These are phyloP conservation scores for Stichodactyla mertensii DNA, from an alignment of 64 coral and sea anemone genomes.

Conservation along the genomic window DNA sequence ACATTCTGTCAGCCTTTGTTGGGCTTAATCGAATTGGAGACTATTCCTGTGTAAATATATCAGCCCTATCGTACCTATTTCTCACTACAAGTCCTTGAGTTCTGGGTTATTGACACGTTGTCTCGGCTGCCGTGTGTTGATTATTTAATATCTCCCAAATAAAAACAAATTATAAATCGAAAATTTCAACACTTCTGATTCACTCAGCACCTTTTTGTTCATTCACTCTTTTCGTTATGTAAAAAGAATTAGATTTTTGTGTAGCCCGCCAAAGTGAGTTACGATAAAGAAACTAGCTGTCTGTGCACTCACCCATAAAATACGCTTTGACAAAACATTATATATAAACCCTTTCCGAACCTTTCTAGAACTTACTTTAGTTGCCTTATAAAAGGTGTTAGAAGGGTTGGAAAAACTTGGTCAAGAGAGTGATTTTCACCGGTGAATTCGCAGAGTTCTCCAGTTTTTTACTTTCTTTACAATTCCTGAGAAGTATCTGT, in stretches of 20 bases:
- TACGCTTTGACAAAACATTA: neutral
- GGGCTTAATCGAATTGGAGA: constrained; percentile 2
- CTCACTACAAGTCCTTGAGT: constrained; percentile 10
- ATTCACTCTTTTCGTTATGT: neutral
- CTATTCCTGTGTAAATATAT: constrained; percentile 18
- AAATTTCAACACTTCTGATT: neutral
- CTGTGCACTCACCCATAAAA: constrained; percentile 6
- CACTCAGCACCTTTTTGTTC: neutral
- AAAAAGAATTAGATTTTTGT: neutral
- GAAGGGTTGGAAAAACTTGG: neutral
- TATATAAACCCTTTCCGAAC: neutral
- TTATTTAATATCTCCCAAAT: constrained; percentile 12
- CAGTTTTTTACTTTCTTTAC: constrained; percentile 3
- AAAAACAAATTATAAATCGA: neutral
- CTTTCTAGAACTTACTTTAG: neutral
- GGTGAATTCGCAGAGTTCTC: neutral
- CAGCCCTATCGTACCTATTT: constrained; percentile 11
- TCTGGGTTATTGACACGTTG: neutral
- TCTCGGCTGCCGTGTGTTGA: neutral
- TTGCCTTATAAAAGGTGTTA: neutral
- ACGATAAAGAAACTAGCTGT: neutral
- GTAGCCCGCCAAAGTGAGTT: neutral
- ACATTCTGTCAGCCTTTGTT: neutral
- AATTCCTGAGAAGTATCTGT: constrained; percentile 33
- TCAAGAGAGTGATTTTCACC: neutral